Evolutionary conservation across 2,888 invertebrate genomes (phyloP).

Genomic region (Drosophila lacicola): DNA sequence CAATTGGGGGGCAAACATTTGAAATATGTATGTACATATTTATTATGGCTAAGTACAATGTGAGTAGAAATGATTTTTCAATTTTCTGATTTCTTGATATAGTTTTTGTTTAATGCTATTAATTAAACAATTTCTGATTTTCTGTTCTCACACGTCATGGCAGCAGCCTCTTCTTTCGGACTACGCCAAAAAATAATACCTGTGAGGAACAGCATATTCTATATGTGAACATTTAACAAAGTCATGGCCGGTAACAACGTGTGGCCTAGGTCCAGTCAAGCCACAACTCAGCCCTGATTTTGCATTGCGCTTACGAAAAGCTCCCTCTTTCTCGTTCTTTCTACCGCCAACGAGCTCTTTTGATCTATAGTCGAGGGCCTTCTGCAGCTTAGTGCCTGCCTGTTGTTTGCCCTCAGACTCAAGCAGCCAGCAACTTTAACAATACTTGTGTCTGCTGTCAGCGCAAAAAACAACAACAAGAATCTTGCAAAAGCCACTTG

Average conservation of each 20-base stretch:
- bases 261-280: neutral
- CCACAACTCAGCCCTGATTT: slow-evolving; percentile 20
- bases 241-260: slow-evolving; percentile 68
- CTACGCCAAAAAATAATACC: neutral
- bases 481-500: slow-evolving; percentile 45
- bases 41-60: slow-evolving; percentile 33
- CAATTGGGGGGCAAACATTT: slow-evolving; percentile 50
- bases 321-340: neutral
- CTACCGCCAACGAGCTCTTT: slow-evolving; percentile 19
- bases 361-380: slow-evolving; percentile 31
- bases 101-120: slow-evolving; percentile 75
- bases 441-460: slow-evolving; percentile 21
- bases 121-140: slow-evolving; percentile 53
- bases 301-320: slow-evolving; percentile 15
- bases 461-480: slow-evolving; percentile 35
- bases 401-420: slow-evolving; percentile 8
- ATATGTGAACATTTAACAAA: slow-evolving; percentile 30
- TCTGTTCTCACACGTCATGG: slow-evolving; percentile 3
- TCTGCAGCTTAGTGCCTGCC: slow-evolving; percentile 36
- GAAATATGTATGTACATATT: slow-evolving; percentile 41
- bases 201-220: slow-evolving; percentile 2
- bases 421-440: slow-evolving; percentile 6
- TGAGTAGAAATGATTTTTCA: slow-evolving; percentile 65
- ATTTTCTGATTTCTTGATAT: slow-evolving; percentile 61
- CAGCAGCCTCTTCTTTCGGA: neutral